Conservation (phyloP, 1,140 invertebrate species). For the Dermatophagoides farinae region DNA sequence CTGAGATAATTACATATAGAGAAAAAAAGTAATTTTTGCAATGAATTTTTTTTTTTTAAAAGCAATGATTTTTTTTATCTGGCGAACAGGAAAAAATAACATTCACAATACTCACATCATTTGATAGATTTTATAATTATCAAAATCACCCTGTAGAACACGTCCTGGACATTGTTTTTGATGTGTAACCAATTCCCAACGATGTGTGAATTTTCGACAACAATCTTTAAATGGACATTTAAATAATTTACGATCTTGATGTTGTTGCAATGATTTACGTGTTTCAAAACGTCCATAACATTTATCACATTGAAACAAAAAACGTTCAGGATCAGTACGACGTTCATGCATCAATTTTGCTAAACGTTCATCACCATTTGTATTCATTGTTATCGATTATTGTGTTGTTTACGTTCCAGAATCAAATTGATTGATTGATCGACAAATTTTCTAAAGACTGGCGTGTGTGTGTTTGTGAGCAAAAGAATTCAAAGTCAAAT, state of each 20-base stretch:
- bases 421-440: too few relatives aligned
- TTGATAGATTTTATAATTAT: slow-evolving; percentile 8
- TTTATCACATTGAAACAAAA: slow-evolving; percentile 4
- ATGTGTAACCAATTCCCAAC: neutral
- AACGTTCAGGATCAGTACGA: neutral
- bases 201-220: slow-evolving; percentile 2
- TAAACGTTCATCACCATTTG: neutral
- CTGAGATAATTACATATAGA: neutral
- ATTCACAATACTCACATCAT: slow-evolving; percentile 11
- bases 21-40: neutral
- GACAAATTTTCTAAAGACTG: neutral
- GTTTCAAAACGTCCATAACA: slow-evolving; percentile 8
- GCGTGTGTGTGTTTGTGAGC: too few relatives aligned
- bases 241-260: slow-evolving; percentile 1
- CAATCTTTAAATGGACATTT: slow-evolving; percentile 9
- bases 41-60: too few relatives aligned
- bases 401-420: neutral
- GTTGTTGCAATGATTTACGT: neutral
- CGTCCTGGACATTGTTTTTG: neutral
- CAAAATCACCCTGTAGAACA: slow-evolving; percentile 5
- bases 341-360: neutral
- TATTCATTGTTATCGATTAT: neutral
- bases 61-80: too few relatives aligned
- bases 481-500: too few relatives aligned
- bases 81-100: neutral